These are phyloP conservation scores for Hypsibius dujardini DNA, from an alignment of 1,140 invertebrate genomes.

Conservation along the genomic window DNA sequence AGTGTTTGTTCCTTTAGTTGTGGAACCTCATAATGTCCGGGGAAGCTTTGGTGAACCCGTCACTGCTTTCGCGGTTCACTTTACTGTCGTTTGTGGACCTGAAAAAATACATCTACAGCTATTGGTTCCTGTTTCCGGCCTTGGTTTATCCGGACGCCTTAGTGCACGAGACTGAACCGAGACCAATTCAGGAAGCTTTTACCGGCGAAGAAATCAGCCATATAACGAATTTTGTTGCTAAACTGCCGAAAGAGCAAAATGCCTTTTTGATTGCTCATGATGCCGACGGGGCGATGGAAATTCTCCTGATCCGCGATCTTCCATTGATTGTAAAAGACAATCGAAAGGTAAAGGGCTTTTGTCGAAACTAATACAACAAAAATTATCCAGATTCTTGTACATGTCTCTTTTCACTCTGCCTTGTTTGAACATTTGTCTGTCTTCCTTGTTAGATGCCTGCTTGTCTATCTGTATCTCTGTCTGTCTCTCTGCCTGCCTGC, in stretches of 20 bases:
- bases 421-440: too few species aligned
- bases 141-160: constrained; percentile 40
- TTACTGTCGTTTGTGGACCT: constrained; percentile 60
- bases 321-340: background rate
- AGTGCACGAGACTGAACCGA: constrained; percentile 12
- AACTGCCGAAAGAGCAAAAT: constrained; percentile 13
- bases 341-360: constrained; percentile 15
- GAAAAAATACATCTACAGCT: constrained; percentile 77
- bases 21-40: constrained; percentile 48
- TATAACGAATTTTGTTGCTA: constrained; percentile 15
- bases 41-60: constrained; percentile 50
- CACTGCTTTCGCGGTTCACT: constrained; percentile 50
- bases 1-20: constrained; percentile 33
- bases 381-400: too few species aligned
- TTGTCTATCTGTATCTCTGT: too few species aligned
- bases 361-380: too few species aligned
- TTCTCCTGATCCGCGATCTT: constrained; percentile 18
- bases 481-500: too few species aligned
- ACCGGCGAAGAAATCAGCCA: constrained; percentile 24
- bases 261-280: constrained; percentile 19
- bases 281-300: background rate
- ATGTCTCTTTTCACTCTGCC: too few species aligned
- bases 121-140: constrained; percentile 82
- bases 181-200: constrained; percentile 23
- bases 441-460: too few species aligned